Percentiles rank a stretch among this genome's conserved stretches.
These are phyloP conservation scores for Pholis gunnellus DNA, from an alignment of 2,113 vertebrate species.

Conservation along the genomic window DNA sequence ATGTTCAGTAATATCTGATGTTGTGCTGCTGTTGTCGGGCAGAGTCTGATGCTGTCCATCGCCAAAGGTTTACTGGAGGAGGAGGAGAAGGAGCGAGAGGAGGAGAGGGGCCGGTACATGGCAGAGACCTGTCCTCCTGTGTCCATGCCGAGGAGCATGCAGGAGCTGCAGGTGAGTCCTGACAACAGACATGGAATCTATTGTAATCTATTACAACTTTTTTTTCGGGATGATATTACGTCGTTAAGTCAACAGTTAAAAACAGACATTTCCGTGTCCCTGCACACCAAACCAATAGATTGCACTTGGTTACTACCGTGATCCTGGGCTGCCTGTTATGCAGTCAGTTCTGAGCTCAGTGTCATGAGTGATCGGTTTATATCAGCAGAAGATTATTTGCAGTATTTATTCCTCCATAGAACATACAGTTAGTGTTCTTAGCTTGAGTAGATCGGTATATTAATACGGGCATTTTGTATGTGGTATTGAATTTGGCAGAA, in stretches of 20 bases:
- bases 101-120: slow-evolving; percentile 89
- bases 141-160: slow-evolving; percentile 85
- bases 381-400: background rate
- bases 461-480: background rate
- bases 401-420: too few species aligned
- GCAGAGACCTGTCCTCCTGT: slow-evolving; percentile 87
- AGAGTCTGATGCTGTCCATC: slow-evolving; percentile 97
- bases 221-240: too few species aligned
- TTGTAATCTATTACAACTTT: too few species aligned
- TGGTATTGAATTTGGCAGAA: background rate
- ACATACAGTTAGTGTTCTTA: background rate
- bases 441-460: background rate
- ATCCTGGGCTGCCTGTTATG: too few species aligned
- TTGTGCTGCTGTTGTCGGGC: background rate
- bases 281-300: too few species aligned
- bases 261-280: background rate
- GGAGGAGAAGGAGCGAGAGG: slow-evolving; percentile 85
- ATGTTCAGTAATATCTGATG: background rate
- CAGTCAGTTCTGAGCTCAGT: background rate
- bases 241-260: background rate
- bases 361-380: background rate
- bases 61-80: slow-evolving; percentile 90
- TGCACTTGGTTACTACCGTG: too few species aligned
- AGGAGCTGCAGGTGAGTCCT: slow-evolving; percentile 89
- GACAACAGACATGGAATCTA: too few species aligned